Base-by-base conservation (phyloP, 2,888 invertebrate genomes). In the Zootermopsis nevadensis region DNA sequence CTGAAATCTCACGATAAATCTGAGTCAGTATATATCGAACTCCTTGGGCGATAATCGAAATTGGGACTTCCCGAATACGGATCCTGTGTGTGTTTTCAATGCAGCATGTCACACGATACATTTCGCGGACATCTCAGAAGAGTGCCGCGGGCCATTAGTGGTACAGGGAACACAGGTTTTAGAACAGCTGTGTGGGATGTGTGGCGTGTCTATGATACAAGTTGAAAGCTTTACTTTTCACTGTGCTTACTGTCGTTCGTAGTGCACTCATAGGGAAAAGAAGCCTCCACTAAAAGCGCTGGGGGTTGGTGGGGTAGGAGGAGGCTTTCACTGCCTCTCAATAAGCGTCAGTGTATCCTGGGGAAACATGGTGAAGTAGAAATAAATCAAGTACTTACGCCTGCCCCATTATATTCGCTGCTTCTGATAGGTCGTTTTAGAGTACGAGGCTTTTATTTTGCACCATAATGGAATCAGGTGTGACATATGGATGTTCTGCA, bases 321-420 rank as follows among this genome's bases (percentile, higher is more conserved):
- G 48, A 19, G 1, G 48, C 48, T 48, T 48, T 48, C 48, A 48
- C 19, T 3, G 48, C 48, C 19, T 48, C 48, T 48, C 48, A 19
- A 48, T 48, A 48, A 48, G 48, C 19, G 19, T 48, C 48, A 48
- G 48, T 27, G 60, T 60, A 27, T n/a, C 60, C 60, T 27, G 60
- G 60, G 60, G 60, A 60, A 27, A 60, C 60, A 10, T 27, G 27
- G 60, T 12, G n/a, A 60, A 60, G 60, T 60, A 60, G n/a, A 60
- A n/a, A 27, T n/a, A 60, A 60, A 60, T 60, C 60, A 60, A 60
- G 60, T 60, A 60, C 60, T 60, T 60, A 8, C n/a, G n/a, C 69
- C 33, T 22, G 0, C 22, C 31, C 69, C 69, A 33, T 69, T 69
- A 33, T 27, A 33, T 69, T 69, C 19, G 31, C 69, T 69, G 69